These are phyloP conservation scores for Elanoides forficatus DNA, from an alignment of 2,113 vertebrate species.

Conservation along the genomic window DNA sequence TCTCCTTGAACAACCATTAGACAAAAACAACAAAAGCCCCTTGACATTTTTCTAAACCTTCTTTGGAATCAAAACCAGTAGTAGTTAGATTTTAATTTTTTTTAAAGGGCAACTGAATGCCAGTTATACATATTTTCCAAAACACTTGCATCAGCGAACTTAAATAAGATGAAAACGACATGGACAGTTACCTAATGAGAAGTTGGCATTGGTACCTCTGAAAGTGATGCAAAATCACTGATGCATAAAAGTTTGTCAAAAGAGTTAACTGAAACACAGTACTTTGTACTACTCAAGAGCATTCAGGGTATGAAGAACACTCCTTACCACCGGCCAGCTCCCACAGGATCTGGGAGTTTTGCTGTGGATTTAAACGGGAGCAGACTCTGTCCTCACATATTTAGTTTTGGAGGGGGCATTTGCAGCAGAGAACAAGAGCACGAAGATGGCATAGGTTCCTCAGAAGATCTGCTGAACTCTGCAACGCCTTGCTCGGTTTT, in stretches of 20 bases:
- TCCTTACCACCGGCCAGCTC: not conserved
- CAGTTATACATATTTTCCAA: not conserved
- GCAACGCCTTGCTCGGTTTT: not conserved
- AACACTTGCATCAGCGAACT: not conserved
- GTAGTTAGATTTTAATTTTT: not conserved
- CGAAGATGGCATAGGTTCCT: not conserved
- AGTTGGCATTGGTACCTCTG: not conserved
- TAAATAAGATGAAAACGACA: fast-evolving
- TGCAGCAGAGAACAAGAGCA: not conserved
- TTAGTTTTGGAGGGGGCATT: not conserved
- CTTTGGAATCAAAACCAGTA: not conserved
- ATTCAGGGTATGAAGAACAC: not conserved
- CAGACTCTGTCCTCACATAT: not conserved
- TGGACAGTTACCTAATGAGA: not conserved
- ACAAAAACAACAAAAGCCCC: not conserved
- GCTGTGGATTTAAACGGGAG: not conserved
- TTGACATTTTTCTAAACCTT: not conserved
- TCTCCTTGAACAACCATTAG: not conserved
- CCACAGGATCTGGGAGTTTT: not conserved
- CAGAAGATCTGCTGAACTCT: not conserved
- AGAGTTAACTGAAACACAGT: not conserved
- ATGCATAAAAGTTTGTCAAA: not conserved
- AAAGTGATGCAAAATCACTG: not conserved
- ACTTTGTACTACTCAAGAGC: not conserved
- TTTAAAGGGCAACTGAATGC: not conserved